These are phyloP conservation scores for Urocynchramus pylzowi DNA, from an alignment of 2,113 vertebrate species.

Conservation along the genomic window DNA sequence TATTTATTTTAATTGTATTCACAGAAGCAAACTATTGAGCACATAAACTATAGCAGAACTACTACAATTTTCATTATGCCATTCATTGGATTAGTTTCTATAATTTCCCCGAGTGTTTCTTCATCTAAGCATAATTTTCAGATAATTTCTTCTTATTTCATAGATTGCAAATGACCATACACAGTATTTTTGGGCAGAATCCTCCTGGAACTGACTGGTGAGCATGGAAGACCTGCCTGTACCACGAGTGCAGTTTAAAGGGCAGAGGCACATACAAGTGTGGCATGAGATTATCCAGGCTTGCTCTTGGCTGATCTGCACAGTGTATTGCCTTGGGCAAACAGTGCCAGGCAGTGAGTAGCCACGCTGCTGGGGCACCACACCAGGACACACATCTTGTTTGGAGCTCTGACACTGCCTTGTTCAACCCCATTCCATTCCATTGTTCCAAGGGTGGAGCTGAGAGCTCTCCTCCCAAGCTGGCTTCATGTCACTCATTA, in stretches of 20 bases:
- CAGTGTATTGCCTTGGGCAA: not conserved
- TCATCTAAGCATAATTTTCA: not conserved
- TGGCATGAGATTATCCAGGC: not conserved
- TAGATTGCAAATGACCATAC: not conserved
- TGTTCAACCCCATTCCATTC: not conserved
- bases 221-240: not conserved
- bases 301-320: not conserved
- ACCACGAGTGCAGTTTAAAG: rapidly evolving
- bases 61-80: not conserved
- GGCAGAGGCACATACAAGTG: not conserved
- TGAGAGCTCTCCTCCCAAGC: not conserved
- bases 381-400: not conserved
- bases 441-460: not conserved
- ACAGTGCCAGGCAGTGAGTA: not conserved
- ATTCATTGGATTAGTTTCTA: not conserved
- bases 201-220: not conserved
- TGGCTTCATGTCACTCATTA: not conserved
- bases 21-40: not conserved
- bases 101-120: not conserved
- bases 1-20: not conserved
- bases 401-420: not conserved
- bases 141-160: not conserved
- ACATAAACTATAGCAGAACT: not conserved
- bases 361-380: not conserved
- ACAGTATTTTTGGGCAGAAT: not conserved